Percentiles rank a stretch among this genome's conserved stretches.
These are phyloP conservation scores for Buceros bicornis DNA, from an alignment of 2,797 vertebrate species.

Conservation along the genomic window DNA sequence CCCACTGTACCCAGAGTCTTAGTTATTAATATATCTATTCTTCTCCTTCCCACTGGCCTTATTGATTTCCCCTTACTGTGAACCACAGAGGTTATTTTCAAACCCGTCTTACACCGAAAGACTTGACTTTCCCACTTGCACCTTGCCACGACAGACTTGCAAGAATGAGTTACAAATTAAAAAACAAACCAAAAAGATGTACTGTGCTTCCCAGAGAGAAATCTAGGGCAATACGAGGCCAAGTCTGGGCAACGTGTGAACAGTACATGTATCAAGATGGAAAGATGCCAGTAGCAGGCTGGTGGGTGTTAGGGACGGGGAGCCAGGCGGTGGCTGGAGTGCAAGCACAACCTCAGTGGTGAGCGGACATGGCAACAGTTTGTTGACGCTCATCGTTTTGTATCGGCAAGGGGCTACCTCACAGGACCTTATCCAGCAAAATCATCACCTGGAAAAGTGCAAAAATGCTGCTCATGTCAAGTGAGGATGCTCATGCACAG, in stretches of 20 bases:
- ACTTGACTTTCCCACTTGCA: conserved; percentile 13
- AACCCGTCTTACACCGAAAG: conserved; percentile 31
- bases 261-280: neutral
- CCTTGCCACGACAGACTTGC: neutral
- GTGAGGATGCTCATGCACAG: neutral
- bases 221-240: neutral
- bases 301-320: neutral
- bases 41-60: neutral
- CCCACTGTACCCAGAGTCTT: neutral
- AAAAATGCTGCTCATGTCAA: neutral
- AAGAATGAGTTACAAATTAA: neutral
- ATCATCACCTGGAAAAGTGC: neutral
- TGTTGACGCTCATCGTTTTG: neutral
- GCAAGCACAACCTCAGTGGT: neutral
- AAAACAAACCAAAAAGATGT: neutral
- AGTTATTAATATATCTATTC: conserved; percentile 39
- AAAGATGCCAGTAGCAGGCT: neutral
- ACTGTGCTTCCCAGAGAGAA: neutral
- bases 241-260: neutral
- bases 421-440: neutral
- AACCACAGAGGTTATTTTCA: conserved; percentile 48
- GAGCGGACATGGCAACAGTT: neutral
- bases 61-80: conserved; percentile 53
- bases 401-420: neutral
- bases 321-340: neutral